Evolutionary conservation across 1,140 invertebrate species (phyloP).

Genomic region (Drosophila lacertosa): DNA sequence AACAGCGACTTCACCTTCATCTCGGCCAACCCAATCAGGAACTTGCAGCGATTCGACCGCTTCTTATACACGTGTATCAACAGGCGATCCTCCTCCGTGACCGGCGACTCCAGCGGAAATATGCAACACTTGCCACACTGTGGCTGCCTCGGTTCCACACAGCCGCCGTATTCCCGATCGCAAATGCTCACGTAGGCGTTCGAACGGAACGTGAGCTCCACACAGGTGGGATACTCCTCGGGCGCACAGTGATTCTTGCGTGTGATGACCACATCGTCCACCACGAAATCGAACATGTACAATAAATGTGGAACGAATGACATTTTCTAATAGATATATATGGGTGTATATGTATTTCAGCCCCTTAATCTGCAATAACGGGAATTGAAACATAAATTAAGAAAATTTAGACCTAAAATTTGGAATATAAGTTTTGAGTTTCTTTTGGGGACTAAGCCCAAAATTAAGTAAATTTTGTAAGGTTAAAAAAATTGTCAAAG

Average conservation of each 20-base stretch:
- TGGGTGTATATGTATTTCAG: no score
- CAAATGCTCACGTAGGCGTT: conserved; percentile 66
- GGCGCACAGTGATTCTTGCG: conserved; percentile 71
- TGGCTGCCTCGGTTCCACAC: conserved; percentile 41
- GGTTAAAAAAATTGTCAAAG: no score
- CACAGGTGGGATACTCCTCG: conserved; percentile 73
- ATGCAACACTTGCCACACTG: conserved; percentile 71
- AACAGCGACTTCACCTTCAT: conserved; percentile 58
- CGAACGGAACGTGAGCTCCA: conserved; percentile 70
- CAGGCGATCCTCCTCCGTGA: conserved; percentile 62
- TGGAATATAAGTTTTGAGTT: no score
- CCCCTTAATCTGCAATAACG: no score
- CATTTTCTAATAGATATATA: no score
- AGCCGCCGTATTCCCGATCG: conserved; percentile 64
- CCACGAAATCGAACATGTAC: conserved; percentile 80
- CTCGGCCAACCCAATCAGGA: conserved; percentile 69
- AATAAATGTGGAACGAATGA: conserved; percentile 52
- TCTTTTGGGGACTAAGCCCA: no score
- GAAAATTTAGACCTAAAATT: no score
- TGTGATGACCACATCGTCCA: conserved; percentile 76
- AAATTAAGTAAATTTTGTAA: no score
- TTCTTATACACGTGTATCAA: conserved; percentile 71
- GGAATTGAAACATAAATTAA: no score
- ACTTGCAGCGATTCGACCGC: conserved; percentile 67
- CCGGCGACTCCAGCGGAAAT: conserved; percentile 60